Evolutionary conservation across 2,113 vertebrate genomes (phyloP).

Genomic region (Ailurus styani): DNA sequence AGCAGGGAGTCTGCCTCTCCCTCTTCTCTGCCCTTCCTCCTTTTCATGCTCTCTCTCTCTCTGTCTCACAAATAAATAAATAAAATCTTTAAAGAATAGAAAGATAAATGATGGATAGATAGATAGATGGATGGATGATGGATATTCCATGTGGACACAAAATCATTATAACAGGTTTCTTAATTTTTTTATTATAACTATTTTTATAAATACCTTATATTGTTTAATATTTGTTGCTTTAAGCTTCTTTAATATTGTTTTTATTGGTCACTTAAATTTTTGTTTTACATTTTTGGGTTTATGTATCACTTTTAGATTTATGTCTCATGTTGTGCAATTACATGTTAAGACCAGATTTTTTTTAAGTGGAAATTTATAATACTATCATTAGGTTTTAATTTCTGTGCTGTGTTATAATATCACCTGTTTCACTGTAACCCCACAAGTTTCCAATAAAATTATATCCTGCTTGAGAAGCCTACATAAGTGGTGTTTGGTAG

Average conservation of each 20-base stretch:
- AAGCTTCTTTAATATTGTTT: background rate
- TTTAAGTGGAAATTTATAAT: background rate
- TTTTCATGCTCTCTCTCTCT: no score
- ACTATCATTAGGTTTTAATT: background rate
- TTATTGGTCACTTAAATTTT: background rate
- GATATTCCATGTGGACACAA: background rate
- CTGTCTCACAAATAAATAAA: no score
- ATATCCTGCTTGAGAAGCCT: background rate
- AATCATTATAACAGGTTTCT: background rate
- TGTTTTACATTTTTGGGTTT: background rate
- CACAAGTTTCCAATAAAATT: background rate
- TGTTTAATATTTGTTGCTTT: background rate
- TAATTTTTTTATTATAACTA: background rate
- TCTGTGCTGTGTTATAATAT: background rate
- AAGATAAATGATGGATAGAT: no score
- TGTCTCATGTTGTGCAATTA: background rate
- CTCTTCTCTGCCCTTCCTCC: no score
- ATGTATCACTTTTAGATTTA: background rate
- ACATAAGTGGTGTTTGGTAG: background rate
- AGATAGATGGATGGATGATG: no score
- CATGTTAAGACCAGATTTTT: background rate
- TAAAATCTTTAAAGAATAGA: no score
- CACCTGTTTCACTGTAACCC: background rate
- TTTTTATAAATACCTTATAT: background rate
- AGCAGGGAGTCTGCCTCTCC: no score